Conservation (phyloP, 1,140 invertebrate species). For the Platyscapa corneri region DNA sequence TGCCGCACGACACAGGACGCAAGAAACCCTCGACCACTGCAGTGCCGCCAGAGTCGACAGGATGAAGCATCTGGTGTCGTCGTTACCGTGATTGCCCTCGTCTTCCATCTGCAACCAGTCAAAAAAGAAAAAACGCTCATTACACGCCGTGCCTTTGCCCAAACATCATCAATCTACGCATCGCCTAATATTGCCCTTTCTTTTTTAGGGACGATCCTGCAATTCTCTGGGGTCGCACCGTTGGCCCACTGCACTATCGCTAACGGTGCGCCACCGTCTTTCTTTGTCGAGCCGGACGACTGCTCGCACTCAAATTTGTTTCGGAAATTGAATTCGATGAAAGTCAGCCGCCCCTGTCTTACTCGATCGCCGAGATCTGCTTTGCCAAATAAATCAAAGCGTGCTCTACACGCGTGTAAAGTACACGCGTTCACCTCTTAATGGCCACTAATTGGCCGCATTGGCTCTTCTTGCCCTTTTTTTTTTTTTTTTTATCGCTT, state of each 20-base stretch:
- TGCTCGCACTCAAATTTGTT: neutral
- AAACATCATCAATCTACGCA: conserved; percentile 18
- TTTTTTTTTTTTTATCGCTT: neutral
- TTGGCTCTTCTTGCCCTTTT: neutral
- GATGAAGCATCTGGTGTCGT: conserved; percentile 95
- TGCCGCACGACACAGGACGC: conserved; percentile 90
- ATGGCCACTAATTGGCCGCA: neutral
- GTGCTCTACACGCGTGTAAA: neutral
- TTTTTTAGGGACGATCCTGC: neutral
- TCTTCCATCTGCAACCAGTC: conserved; percentile 91
- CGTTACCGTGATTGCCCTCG: conserved; percentile 96
- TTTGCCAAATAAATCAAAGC: neutral
- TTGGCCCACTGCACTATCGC: too few species aligned
- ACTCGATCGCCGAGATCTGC: neutral
- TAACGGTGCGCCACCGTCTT: too few species aligned
- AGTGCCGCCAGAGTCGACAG: conserved; percentile 90
- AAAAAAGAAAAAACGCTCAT: conserved; percentile 61
- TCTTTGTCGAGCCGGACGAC: neutral
- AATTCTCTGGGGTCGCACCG: neutral
- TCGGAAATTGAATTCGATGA: conserved; percentile 15
- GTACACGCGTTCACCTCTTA: neutral
- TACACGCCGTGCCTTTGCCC: too few species aligned
- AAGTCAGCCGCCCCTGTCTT: neutral
- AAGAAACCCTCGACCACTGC: conserved; percentile 87
- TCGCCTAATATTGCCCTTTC: neutral